A percentile compares a stretch with the other conserved stretches of the same genome.
Conservation (phyloP, 2,888 invertebrate species). For the Patella ulyssiponensis region DNA sequence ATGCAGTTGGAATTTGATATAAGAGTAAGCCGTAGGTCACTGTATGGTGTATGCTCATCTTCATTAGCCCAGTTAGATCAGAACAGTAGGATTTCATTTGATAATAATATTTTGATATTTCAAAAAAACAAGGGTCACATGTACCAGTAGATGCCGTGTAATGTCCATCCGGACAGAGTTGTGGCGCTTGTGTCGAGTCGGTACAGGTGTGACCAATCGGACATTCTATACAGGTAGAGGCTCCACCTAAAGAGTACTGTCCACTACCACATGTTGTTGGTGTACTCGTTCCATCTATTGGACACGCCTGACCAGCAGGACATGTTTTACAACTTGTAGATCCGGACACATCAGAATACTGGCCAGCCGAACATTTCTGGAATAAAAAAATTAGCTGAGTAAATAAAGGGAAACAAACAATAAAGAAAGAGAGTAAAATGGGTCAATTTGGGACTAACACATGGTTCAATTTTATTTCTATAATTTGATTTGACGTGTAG, state of each 20-base stretch:
- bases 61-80: too few relatives aligned
- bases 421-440: neutral
- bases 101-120: too few relatives aligned
- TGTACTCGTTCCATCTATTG: constrained; percentile 47
- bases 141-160: constrained; percentile 54
- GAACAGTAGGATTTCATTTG: too few relatives aligned
- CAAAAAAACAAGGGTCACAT: too few relatives aligned
- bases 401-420: neutral
- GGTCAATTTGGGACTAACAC: neutral
- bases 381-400: constrained; percentile 3
- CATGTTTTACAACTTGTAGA: constrained; percentile 56
- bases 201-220: constrained; percentile 58
- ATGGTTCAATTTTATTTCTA: neutral
- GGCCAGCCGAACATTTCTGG: constrained; percentile 52
- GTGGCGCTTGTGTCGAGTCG: constrained; percentile 33
- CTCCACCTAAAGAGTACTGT: constrained; percentile 52
- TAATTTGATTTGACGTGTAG: too few relatives aligned
- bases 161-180: constrained; percentile 46
- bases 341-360: constrained; percentile 52
- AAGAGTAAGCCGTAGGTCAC: too few relatives aligned
- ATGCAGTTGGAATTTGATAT: too few relatives aligned
- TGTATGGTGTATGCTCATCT: too few relatives aligned
- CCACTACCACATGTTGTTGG: constrained; percentile 58
- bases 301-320: constrained; percentile 61
- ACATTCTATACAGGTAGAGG: constrained; percentile 55